Evolutionary conservation across 2,888 invertebrate genomes (phyloP), one percentile per base, ranked within the genome.

Genomic region (Harpalus rubripes): DNA sequence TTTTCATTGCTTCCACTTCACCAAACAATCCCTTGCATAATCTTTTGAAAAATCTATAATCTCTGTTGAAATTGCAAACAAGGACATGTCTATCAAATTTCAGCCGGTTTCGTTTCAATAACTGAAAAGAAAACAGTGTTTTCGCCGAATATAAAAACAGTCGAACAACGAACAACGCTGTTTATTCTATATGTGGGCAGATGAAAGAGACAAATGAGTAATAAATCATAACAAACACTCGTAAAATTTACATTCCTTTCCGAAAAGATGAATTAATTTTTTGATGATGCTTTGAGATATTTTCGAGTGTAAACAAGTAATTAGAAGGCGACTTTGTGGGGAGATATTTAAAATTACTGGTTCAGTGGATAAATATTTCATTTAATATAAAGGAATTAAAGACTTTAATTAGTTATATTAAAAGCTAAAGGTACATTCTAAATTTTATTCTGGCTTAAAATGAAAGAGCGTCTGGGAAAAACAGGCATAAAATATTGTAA

Each of bases 121-220:
- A 68, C 68, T 39, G 39, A 68, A 68, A 32, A 32, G 39, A 68
- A 68, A 68, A 68, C 68, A 68, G 2, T 52, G 12, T 52, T 8
- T 52, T 52, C 32, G 44, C 68, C 12, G 68, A 68, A 39, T n/a
- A 15, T 68, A 39, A 68, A 68, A 68, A 68, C 68, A 68, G n/a
- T 15, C 32, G 32, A 68, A 68, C 39, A 68, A 15, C 32, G 32
- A 68, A 68, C 39, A 68, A 15, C 68, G 68, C 7, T 68, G 68
- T 39, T 68, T 68, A 39, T 68, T 68, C 15, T 39, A 15, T 16
- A 26, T 68, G 68, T 68, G 39, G 68, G 39, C 15, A 12, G 68
- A 68, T 68, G 32, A 68, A 68, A 68, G 68, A 39, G 68, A 68
- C 32, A 63, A 63, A 7, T 5, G 63, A 16, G 63, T 63, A 68